These are phyloP conservation scores for Cynopterus brachyotis DNA, from an alignment of 2,113 vertebrate species.

Conservation along the genomic window DNA sequence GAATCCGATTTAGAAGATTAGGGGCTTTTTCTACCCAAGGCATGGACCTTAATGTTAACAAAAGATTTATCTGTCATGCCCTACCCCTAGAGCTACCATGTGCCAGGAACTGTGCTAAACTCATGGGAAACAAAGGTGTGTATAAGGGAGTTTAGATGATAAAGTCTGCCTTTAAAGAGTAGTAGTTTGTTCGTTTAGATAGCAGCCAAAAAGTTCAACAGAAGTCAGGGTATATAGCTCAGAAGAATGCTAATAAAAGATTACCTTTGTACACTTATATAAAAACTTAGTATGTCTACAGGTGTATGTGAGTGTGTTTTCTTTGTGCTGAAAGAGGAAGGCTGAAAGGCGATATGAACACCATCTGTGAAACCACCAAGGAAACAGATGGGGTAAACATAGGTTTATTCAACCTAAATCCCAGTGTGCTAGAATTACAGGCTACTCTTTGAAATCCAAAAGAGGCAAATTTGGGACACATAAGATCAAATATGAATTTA, in stretches of 20 bases:
- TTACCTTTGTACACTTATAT: background rate
- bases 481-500: conserved; percentile 29
- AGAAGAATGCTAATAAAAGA: background rate
- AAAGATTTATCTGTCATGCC: background rate
- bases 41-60: background rate
- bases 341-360: conserved; percentile 12
- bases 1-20: background rate
- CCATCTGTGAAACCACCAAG: conserved; percentile 34
- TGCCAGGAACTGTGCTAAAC: background rate
- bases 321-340: conserved; percentile 3
- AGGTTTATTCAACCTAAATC: conserved; percentile 33
- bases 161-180: background rate
- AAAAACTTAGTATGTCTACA: conserved; percentile 51
- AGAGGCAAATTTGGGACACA: conserved; percentile 37
- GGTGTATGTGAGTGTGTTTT: background rate
- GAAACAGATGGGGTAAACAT: conserved; percentile 44
- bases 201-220: background rate
- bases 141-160: background rate
- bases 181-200: conserved; percentile 19
- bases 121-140: background rate
- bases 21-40: background rate
- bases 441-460: conserved; percentile 43
- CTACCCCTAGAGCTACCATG: background rate
- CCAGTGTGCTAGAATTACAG: conserved; percentile 16
- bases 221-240: background rate